These are phyloP conservation scores for Brachynemurus nebulosus DNA, from an alignment of 2,888 invertebrate species.

Conservation along the genomic window DNA sequence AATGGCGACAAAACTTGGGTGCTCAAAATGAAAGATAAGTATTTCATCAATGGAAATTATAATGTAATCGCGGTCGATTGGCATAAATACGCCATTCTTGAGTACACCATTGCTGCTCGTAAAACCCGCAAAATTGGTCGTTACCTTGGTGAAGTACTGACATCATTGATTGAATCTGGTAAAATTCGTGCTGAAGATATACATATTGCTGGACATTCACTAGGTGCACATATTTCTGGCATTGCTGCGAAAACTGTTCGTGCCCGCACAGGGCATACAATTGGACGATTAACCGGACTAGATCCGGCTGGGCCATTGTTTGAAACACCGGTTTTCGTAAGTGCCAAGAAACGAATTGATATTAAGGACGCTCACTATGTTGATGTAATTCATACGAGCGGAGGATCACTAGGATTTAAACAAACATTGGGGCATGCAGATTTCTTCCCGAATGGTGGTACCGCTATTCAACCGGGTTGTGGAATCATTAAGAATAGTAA, in stretches of 20 bases:
- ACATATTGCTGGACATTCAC: conserved; percentile 29
- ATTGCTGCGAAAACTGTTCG: conserved; percentile 21
- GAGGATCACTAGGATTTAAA: conserved; percentile 37
- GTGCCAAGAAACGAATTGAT: conserved; percentile 25
- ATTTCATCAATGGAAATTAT: conserved; percentile 23
- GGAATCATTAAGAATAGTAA: conserved; percentile 14
- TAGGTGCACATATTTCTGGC: conserved; percentile 30
- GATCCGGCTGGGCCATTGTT: conserved; percentile 33
- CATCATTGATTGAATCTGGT: conserved; percentile 22
- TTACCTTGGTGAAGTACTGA: conserved; percentile 24
- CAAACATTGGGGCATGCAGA: conserved; percentile 40
- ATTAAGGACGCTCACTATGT: conserved; percentile 42
- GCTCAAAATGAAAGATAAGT: conserved; percentile 21
- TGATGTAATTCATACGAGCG: conserved; percentile 45
- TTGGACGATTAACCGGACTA: conserved; percentile 29
- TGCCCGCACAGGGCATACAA: conserved; percentile 13
- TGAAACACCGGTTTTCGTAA: conserved; percentile 21
- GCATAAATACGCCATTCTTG: conserved; percentile 16
- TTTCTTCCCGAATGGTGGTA: conserved; percentile 43
- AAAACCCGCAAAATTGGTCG: conserved; percentile 23
- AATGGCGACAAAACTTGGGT: conserved; percentile 15
- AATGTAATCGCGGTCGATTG: conserved; percentile 33
- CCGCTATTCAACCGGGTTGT: conserved; percentile 39
- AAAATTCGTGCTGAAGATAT: conserved; percentile 21
- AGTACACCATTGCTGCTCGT: conserved; percentile 2